Evolutionary conservation across 2,797 vertebrate species (phyloP), one percentile per base, ranked within the genome.

Genomic region (Heteromormyrus szaboi): DNA sequence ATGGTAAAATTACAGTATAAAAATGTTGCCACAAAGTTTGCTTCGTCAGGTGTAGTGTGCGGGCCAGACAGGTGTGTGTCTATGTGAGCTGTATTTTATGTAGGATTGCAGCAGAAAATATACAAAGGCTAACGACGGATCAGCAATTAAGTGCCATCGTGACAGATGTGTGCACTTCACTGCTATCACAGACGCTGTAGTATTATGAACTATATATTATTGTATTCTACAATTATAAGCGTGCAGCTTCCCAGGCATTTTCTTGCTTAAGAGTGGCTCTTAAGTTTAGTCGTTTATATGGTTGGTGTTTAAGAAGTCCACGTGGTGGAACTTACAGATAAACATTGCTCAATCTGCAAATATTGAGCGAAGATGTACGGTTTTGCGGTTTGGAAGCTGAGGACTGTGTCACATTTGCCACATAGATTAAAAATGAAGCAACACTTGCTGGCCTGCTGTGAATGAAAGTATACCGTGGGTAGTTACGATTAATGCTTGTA

Each of bases 1-100:
- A 95, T 95, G 95, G 95, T 96, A 95, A 95, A 88, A 8, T 37
- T n/a, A 1, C 19, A 29, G 54, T 56, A 37, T 17, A 3, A 62
- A 65, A 17, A 85, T 56, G 12, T 19, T 54, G 11, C 50, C 14
- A 53, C 25, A 9, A 6, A 14, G 65, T 19, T 65, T 53, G 12
- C 29, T 46, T 44, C 50, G 56, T 65, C 37, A 41, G 9, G 59
- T 22, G 59, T 22, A 25, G 59, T 25, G 46, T 84, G 25, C 50
- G 48, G 12, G 37, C 46, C 83, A n/a, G 79, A 87, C 83, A 53
- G 29, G 87, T 84, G 89, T 65, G 86, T 88, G 88, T 88, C 53
- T 87, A 54, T 68, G 53, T 88, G 46, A 68, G 11, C 25, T 76
- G 89, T 25, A 46, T 48, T 8, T 46, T 17, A 48, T 44, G 11